Base-by-base conservation (phyloP, 1,140 invertebrate species). In the Sinonovacula constricta region DNA sequence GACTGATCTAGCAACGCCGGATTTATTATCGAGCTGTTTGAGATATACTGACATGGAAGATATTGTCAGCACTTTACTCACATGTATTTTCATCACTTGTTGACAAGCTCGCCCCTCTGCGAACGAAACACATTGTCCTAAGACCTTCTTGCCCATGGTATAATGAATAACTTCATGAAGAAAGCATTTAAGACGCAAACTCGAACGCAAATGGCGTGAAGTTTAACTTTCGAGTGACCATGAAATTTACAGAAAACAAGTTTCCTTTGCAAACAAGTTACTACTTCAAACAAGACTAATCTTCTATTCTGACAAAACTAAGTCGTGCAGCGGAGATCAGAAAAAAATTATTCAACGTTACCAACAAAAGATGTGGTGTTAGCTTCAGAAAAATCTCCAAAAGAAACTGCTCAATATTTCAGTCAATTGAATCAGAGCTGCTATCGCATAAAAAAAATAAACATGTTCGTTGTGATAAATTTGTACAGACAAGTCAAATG, bases 121-220 rank as follows among this genome's bases (percentile, higher is more conserved):
- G 31, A 1, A 26, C 74, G 30, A 77, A 78, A 34, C 53, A 53
- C n/a, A 78, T 67, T 22, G 22, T 39, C 36, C 28, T 81, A 24
- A 54, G 68, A 65, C 74, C 74, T 31, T 54, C 30, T 24, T 69
- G 66, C 12, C 49, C 67, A 22, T 71, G 57, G 80, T 77, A 67
- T 54, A 70, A 45, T 51, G 67, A 77, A 22, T 53, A 81, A 24
- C 62, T 78, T 15, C 51, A 67, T 60, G 24, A 49, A 15, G 60
- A 65, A 71, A 70, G 59, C 31, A 30, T 49, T 56, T 33, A 18
- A 62, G 51, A 14, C 59, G 56, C 22, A 80, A 68, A 24, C 56
- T 59, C 5, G 77, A 79, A 49, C 36, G 77, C n/a, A 24, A 36
- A 45, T 63, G 56, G 77, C 59, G 77, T 26, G 36, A 56, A 14